Base-by-base conservation (phyloP, 2,797 vertebrate species). In the Lagorchestes hirsutus region DNA sequence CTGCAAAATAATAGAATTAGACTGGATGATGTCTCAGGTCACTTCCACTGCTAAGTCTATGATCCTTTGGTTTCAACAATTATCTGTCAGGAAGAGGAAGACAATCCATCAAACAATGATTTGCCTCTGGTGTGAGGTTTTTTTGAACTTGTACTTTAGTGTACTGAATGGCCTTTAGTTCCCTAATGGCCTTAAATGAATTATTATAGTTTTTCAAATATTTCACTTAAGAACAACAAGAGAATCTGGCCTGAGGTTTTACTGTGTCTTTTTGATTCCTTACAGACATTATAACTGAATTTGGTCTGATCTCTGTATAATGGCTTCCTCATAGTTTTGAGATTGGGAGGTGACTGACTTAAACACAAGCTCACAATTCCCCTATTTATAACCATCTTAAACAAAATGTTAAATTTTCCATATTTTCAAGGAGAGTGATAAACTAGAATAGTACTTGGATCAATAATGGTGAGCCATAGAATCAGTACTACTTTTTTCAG, bases 281-380 rank as follows among this genome's bases (percentile, higher is more conserved):
- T 74, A 95, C 94, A 56, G 93, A 93, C 34, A 93, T 18, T 95
- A 92, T 93, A 34, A 90, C 46, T 87, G 40, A 95, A 91, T 93
- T 93, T 55, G 90, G 95, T 95, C 58, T 94, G 57, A 95, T 93
- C 56, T 94, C 95, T 91, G 54, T 96, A 91, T 93, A 95, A 54
- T 96, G 46, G 5, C 54, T 96, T 12, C 93, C 96, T 93, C 93
- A 56, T 62, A 94, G 95, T 74, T 87, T 91, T 90, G 96, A 92
- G 67, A 95, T 91, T 27, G 96, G 46, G 87, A 92, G 55, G 8
- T 96, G 54, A 93, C 46, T 96, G 9, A 46, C 82, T 67, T 93
- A 54, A 31, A 10, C 40, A 74, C 58, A 92, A 58, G 59, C 55
- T 92, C 46, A 18, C 54, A 94, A 55, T 95, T 96, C 59, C 92